Evolutionary conservation across 1,140 invertebrate genomes (phyloP), one percentile per base, ranked within the genome.

Genomic region (Telenomus remus): DNA sequence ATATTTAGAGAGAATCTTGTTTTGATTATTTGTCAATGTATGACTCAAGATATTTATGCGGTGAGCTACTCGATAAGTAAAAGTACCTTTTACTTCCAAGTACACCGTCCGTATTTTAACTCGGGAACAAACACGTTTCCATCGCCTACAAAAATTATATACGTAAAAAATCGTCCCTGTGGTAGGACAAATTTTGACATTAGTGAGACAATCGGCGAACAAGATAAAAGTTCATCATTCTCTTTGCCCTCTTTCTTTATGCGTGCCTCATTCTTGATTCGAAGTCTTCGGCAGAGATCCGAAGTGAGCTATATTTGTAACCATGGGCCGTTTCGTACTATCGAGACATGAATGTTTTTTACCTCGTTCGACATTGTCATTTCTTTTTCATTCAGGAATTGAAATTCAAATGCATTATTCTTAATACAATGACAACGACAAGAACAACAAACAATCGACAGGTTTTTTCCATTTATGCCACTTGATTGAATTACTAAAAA

Each of bases 31-130:
- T 27, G 6, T 27, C 6, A 44, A 55, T 55, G 50, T 60, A 44
- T 73, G 61, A 65, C 56, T 48, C 66, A 66, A 65, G 55, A 74
- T 49, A 68, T 68, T 68, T 63, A 75, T 74, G 74, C 68, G 66
- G 74, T 77, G 61, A 63, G 63, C 68, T 77, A 77, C 74, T 77
- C 74, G 74, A 77, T 77, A 77, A 76, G 74, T 77, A 77, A 76
- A 70, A 76, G 74, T 76, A 76, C 74, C 74, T 76, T 71, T 76
- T 75, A 75, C 72, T 75, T 76, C 73, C 66, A 76, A 76, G 66
- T 76, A 76, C 74, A 77, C 68, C 68, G 74, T 71, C 74, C 63
- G 63, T 57, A 33, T 77, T 76, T 71, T 71, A 66, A 77, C 68
- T 72, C 74, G 64, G 74, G 74, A 72, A 72, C 74, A 43, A 63